Evolutionary conservation across 2,888 invertebrate species (phyloP), one percentile per base, ranked within the genome.

Genomic region (Acleris literana): DNA sequence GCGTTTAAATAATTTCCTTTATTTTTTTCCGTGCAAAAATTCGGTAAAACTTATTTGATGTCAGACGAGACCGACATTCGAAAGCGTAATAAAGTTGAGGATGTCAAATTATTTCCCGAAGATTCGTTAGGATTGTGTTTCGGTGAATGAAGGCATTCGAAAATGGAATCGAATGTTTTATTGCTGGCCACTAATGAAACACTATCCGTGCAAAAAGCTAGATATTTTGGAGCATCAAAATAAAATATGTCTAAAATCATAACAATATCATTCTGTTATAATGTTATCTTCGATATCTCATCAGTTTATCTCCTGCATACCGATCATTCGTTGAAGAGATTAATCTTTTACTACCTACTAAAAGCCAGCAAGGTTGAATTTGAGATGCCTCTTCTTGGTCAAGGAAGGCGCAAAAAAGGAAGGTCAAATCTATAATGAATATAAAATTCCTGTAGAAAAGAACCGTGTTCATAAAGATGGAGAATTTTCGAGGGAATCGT

Each of bases 1-100:
- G 81, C 85, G 83, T 86, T 90, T 88, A 88, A 88, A 85, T 85
- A 81, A 81, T 82, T 85, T 83, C 78, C 78, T 77, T 72, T 58
- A 68, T 69, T 70, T 68, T 69, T 68, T 67, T 64, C 44, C 52
- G 52, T 49, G 43, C 33, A 48, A 20, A 63, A 69, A 65, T 55
- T 55, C 18, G 65, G 69, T 69, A 69, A 73, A 68, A 68, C 68
- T 70, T 71, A 70, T 73, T 73, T 73, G 72, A 76, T 72, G 71
- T 72, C 66, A 46, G 68, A 57, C 55, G 48, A 66, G 46, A n/a
- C 61, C 61, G 57, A 57, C 72, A 63, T 61, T 72, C 69, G 71
- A 72, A 73, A 74, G 72, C 67, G 66, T 67, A 73, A 64, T 73
- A 68, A 68, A 69, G 53, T 33, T 46, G 33, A 39, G 53, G 39